phyloP scores from a whole-genome alignment of 2,888 invertebrate species.

The Nemurella pictetii region DNA sequence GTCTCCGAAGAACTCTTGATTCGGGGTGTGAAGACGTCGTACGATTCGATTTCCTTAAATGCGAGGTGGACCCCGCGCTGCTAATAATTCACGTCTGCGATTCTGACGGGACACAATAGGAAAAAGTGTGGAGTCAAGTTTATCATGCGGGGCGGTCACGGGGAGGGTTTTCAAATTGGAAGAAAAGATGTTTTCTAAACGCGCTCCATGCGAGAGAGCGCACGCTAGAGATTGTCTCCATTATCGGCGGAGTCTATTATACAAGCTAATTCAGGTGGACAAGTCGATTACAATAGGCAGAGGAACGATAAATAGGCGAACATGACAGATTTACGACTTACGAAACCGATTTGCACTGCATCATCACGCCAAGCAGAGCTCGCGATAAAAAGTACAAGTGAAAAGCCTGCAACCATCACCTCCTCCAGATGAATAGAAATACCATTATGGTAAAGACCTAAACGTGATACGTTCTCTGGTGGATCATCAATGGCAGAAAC shows the following conservation, averaged over 20 bases:
- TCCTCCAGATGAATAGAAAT: not conserved
- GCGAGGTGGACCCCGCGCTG: not conserved
- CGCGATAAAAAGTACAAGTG: conserved; percentile 6
- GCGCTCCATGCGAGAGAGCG: not conserved
- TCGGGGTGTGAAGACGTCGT: conserved; percentile 14
- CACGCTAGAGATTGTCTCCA: conserved; percentile 15
- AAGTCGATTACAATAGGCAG: conserved; percentile 13
- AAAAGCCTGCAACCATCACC: not conserved
- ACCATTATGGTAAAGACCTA: not conserved
- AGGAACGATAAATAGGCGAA: conserved; percentile 16
- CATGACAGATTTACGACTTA: conserved; percentile 22
- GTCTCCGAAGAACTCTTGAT: not conserved
- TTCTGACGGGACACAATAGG: not conserved
- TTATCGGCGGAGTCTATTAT: conserved; percentile 26
- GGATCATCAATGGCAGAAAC: not conserved
- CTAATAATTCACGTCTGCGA: conserved; percentile 12
- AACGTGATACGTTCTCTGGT: not conserved
- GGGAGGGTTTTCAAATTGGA: conserved; percentile 11
- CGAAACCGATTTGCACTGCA: conserved; percentile 8
- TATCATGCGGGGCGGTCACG: conserved; percentile 20
- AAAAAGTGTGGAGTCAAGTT: conserved; percentile 24
- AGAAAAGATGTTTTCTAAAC: conserved; percentile 10
- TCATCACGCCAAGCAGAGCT: no score
- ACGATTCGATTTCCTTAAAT: conserved; percentile 4
- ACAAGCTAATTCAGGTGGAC: conserved; percentile 29